Evolutionary conservation across 2,113 vertebrate genomes (phyloP).

Genomic region (Condylura cristata): DNA sequence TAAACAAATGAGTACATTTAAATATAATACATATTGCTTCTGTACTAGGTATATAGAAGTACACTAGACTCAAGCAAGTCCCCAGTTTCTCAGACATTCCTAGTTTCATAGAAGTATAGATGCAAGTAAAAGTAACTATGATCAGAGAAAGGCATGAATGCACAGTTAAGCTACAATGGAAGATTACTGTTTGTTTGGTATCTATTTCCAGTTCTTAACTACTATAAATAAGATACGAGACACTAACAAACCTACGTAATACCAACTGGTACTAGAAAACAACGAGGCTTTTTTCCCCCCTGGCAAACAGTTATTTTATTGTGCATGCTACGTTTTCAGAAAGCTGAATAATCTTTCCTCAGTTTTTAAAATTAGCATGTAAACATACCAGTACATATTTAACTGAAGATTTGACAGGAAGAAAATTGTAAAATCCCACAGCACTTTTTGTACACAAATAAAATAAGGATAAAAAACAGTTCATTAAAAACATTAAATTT

Average conservation of each 20-base stretch:
- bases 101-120: constrained; percentile 50
- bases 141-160: constrained; percentile 66
- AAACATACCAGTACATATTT: constrained; percentile 17
- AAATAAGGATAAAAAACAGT: background rate
- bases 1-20: constrained; percentile 20
- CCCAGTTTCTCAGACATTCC: background rate
- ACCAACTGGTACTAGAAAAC: constrained; percentile 90
- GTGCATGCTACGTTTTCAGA: constrained; percentile 75
- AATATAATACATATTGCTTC: background rate
- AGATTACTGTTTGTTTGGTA: constrained; percentile 77
- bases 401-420: constrained; percentile 62
- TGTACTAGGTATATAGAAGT: constrained; percentile 24
- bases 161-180: constrained; percentile 70
- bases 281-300: constrained; percentile 82
- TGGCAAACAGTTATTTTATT: constrained; percentile 86
- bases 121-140: constrained; percentile 76
- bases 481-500: constrained; percentile 32
- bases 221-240: constrained; percentile 83
- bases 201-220: constrained; percentile 75
- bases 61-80: background rate
- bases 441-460: constrained; percentile 12
- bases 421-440: constrained; percentile 52
- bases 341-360: constrained; percentile 77
- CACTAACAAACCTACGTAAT: constrained; percentile 85
- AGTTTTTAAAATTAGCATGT: constrained; percentile 76